Percentiles rank a stretch among this genome's conserved stretches.
Evolutionary conservation across 2,888 invertebrate genomes (phyloP).

Genomic region (Andrena marginata): DNA sequence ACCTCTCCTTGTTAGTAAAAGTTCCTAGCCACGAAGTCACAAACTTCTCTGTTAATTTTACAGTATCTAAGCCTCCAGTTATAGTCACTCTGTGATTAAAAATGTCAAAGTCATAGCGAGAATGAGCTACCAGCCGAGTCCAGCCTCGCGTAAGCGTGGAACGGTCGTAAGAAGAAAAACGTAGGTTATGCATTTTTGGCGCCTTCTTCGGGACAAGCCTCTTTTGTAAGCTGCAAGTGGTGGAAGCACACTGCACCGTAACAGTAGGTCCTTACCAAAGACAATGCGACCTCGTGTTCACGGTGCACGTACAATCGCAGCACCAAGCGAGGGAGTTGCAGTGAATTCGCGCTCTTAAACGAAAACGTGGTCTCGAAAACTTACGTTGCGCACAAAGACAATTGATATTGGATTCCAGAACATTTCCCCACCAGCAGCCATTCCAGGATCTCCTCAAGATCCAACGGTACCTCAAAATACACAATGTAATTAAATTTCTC

Average conservation of each 20-base stretch:
- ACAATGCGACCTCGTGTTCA: constrained; percentile 20
- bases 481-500: too few species aligned
- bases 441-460: too few species aligned
- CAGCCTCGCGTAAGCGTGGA: background rate
- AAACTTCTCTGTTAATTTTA: background rate
- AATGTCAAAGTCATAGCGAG: background rate
- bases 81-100: too few species aligned
- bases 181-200: background rate
- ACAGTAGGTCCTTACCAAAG: background rate
- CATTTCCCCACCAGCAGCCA: too few species aligned
- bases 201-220: background rate
- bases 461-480: too few species aligned
- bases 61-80: background rate
- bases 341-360: background rate
- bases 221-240: constrained; percentile 18
- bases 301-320: constrained; percentile 20
- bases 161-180: background rate
- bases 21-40: background rate
- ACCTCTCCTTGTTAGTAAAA: too few species aligned
- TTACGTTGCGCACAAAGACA: background rate
- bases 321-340: background rate
- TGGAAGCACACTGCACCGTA: constrained; percentile 19
- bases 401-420: background rate
- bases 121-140: background rate
- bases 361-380: background rate